These are phyloP conservation scores for Scaptomyza pallida DNA, from an alignment of 1,140 invertebrate species.

Conservation along the genomic window DNA sequence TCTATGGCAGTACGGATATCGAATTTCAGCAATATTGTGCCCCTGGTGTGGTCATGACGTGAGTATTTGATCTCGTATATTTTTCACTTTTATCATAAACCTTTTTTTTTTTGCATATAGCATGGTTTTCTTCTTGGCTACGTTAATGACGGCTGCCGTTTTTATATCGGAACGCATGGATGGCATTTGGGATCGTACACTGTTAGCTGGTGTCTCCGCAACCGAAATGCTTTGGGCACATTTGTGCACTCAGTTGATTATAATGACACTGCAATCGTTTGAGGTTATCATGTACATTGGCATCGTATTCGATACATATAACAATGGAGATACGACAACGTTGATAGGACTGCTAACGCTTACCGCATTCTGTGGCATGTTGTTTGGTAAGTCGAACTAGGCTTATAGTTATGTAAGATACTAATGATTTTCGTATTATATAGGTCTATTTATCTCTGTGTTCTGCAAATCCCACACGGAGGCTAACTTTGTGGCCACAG, in stretches of 20 bases:
- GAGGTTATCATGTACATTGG: constrained; percentile 87
- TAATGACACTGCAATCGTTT: constrained; percentile 89
- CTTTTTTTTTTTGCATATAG: constrained; percentile 84
- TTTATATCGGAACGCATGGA: constrained; percentile 93
- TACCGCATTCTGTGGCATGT: constrained; percentile 89
- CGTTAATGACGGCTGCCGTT: constrained; percentile 90
- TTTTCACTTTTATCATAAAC: too few species aligned
- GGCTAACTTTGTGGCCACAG: constrained; percentile 93
- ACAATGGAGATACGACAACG: constrained; percentile 86
- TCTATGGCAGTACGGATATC: constrained; percentile 88
- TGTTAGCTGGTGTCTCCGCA: constrained; percentile 89
- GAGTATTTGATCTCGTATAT: constrained; percentile 83
- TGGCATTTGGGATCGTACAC: constrained; percentile 85
- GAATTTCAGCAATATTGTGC: constrained; percentile 90
- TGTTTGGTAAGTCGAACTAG: constrained; percentile 86
- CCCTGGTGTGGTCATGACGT: constrained; percentile 90
- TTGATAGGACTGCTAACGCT: constrained; percentile 86
- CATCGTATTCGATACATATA: constrained; percentile 86
- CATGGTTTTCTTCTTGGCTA: constrained; percentile 91
- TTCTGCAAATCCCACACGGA: constrained; percentile 90
- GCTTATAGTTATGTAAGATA: not conserved
- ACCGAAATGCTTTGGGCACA: constrained; percentile 90
- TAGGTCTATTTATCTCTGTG: constrained; percentile 90
- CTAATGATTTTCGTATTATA: not conserved
- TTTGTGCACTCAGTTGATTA: constrained; percentile 89